Evolutionary conservation across 2,888 invertebrate genomes (phyloP).

Genomic region (Physocephala rufipes): DNA sequence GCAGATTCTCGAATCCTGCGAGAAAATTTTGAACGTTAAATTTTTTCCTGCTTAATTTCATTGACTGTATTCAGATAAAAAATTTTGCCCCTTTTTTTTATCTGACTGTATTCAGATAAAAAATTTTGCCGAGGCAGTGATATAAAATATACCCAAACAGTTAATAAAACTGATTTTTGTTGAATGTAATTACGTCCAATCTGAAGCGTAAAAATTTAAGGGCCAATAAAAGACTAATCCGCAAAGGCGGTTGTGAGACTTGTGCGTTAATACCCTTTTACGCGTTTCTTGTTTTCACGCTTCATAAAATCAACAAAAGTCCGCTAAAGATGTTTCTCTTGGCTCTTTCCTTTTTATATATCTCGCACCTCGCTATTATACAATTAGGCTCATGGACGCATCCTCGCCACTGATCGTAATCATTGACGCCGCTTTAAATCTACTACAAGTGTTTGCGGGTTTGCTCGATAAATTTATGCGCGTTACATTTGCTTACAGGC

Average conservation of each 20-base stretch:
- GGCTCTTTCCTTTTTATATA: not conserved
- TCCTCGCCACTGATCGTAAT: not conserved
- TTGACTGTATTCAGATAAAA: too few relatives aligned
- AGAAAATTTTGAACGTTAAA: too few relatives aligned
- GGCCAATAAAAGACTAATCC: too few relatives aligned
- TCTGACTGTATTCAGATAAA: too few relatives aligned
- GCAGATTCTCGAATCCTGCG: too few relatives aligned
- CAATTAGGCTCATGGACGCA: not conserved
- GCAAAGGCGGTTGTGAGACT: not conserved
- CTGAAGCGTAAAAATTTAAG: too few relatives aligned
- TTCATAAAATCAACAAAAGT: not conserved
- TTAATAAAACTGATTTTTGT: too few relatives aligned
- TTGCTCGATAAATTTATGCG: slow-evolving; percentile 20
- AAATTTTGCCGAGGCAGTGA: too few relatives aligned
- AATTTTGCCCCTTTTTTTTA: too few relatives aligned
- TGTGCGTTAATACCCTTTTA: not conserved
- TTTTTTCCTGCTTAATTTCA: too few relatives aligned
- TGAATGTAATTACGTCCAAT: too few relatives aligned
- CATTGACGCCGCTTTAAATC: not conserved
- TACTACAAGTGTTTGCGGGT: not conserved
- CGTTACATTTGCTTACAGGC: slow-evolving; percentile 15
- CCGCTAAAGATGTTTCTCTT: not conserved
- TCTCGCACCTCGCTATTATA: slow-evolving; percentile 15
- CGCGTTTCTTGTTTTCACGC: not conserved
- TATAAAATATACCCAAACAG: too few relatives aligned